Evolutionary conservation across 2,113 vertebrate species (phyloP), one percentile per base, ranked within the genome.

Genomic region (Fulica atra): DNA sequence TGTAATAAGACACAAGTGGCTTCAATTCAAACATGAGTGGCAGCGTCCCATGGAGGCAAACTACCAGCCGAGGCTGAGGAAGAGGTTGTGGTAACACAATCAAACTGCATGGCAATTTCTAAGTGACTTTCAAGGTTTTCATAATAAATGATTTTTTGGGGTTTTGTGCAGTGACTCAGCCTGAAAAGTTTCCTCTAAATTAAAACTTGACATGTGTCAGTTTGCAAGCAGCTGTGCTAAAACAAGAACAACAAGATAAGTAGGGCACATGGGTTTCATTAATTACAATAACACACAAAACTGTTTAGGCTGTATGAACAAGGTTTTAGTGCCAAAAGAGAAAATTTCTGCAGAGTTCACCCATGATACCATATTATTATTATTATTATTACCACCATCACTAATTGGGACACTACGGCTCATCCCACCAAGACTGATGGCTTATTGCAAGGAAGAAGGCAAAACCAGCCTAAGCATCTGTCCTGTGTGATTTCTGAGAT

Each of bases 1-100:
- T 97, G 94, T 89, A 94, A 64, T 95, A 88, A 94, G 94, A 96
- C 77, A 96, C 66, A 97, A 95, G 90, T 92, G 91, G 94, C 76
- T 94, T 92, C 96, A 96, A 93, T 92, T 96, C 94, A 95, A 92
- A 91, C 84, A 79, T 50, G 69, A 95, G 87, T 91, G 77, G 94
- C 92, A 97, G 84, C 26, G 13, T 93, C 84, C 91, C 91, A 88
- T 76, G 92, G 93, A 96, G 84, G 81, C 71, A 96, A 88, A 93
- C 28, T n/a, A 89, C 88, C 70, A 90, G 89, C 61, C 83, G 56
- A 40, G 24, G 63, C 60, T 51, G 74, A 91, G 59, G 84, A 74
- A 93, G 60, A 85, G 56, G 60, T 92, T 91, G 94, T 64, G 68
- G 88, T 57, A 95, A 77, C 92, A 77, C 76, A 83, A 86, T 76